Percentiles rank a stretch among this genome's conserved stretches.
Evolutionary conservation across 2,888 invertebrate genomes (phyloP).

Genomic region (Pachydiplax longipennis): DNA sequence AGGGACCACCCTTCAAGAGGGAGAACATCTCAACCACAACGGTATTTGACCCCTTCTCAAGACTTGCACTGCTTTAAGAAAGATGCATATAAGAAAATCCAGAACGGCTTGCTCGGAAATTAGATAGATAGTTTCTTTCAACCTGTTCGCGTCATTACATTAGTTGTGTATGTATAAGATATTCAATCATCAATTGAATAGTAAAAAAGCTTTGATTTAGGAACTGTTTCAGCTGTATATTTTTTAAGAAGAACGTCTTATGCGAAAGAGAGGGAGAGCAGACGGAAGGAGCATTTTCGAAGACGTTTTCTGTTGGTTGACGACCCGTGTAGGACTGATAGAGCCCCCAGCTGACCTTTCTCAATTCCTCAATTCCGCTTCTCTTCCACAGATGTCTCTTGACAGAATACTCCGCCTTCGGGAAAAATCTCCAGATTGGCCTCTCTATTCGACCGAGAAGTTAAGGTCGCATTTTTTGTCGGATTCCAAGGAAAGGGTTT

Average conservation of each 20-base stretch:
- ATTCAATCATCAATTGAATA: too few relatives aligned
- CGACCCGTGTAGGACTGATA: background rate
- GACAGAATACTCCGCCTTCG: background rate
- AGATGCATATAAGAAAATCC: too few relatives aligned
- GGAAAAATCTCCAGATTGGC: background rate
- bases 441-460: background rate
- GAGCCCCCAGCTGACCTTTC: background rate
- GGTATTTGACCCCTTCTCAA: background rate
- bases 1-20: background rate
- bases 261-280: background rate
- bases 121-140: too few relatives aligned
- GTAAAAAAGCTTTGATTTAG: too few relatives aligned
- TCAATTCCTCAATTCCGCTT: background rate
- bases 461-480: background rate
- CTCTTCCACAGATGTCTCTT: background rate
- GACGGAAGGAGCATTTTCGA: background rate
- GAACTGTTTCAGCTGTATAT: background rate
- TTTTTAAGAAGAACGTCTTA: background rate
- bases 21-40: background rate
- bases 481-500: background rate
- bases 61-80: background rate
- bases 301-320: background rate
- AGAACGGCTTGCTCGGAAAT: too few relatives aligned
- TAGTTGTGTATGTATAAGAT: too few relatives aligned
- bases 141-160: too few relatives aligned